phyloP scores from a whole-genome alignment of 2,888 invertebrate genomes.

The Melipona bicolor region DNA sequence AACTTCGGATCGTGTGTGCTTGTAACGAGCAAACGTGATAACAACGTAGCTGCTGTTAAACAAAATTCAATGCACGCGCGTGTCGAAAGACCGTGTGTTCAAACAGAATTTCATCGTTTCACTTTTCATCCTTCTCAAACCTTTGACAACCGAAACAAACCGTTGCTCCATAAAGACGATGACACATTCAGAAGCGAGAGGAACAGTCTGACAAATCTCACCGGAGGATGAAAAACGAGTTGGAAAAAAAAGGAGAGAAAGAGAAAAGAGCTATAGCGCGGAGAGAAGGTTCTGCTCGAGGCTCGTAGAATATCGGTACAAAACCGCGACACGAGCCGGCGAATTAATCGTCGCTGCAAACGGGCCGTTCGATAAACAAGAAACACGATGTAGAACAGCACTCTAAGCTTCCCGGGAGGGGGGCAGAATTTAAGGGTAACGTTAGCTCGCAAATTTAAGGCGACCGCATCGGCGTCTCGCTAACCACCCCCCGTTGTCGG shows the following conservation, averaged over 20 bases:
- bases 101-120: background rate
- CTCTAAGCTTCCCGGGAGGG: constrained; percentile 32
- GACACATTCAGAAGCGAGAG: too few relatives aligned
- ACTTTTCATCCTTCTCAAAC: too few relatives aligned
- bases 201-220: too few relatives aligned
- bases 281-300: background rate
- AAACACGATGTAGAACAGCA: constrained; percentile 52
- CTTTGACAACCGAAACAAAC: too few relatives aligned
- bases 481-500: constrained; percentile 55
- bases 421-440: constrained; percentile 53
- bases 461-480: constrained; percentile 57
- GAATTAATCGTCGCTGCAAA: constrained; percentile 40
- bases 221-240: too few relatives aligned
- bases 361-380: constrained; percentile 46
- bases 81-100: background rate
- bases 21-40: constrained; percentile 16
- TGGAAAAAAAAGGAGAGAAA: too few relatives aligned
- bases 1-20: background rate
- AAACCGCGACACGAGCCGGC: constrained; percentile 38
- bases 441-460: constrained; percentile 51
- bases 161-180: too few relatives aligned
- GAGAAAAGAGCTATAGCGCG: too few relatives aligned
- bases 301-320: background rate
- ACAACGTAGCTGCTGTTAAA: background rate
- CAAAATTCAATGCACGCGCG: background rate